A percentile compares a stretch with the other conserved stretches of the same genome.
Evolutionary conservation across 1,140 invertebrate genomes (phyloP).

Genomic region (Drosophila seguyi): DNA sequence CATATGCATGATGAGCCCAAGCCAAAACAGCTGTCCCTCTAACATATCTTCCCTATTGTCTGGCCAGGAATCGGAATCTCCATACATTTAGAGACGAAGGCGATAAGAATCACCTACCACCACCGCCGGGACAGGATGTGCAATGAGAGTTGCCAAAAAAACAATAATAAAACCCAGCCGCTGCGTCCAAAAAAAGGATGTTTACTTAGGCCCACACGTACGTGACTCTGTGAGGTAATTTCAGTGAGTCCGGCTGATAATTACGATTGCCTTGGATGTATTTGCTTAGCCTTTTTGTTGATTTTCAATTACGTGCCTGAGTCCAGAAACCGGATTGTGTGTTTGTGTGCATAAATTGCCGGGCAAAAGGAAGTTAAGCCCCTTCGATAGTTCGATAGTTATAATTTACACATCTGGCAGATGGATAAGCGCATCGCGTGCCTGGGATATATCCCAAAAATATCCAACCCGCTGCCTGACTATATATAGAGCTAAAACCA

Average conservation of each 20-base stretch:
- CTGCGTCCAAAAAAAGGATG: constrained; percentile 57
- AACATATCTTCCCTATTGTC: constrained; percentile 34
- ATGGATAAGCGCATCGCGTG: constrained; percentile 54
- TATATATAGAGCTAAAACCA: constrained; percentile 36
- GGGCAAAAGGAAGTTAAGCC: constrained; percentile 52
- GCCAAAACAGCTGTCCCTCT: constrained; percentile 48
- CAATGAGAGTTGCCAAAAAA: constrained; percentile 61
- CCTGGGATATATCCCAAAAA: constrained; percentile 60
- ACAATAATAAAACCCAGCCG: constrained; percentile 1
- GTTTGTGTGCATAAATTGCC: constrained; percentile 58
- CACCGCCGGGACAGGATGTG: constrained; percentile 59
- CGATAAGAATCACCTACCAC: constrained; percentile 60
- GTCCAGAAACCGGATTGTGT: constrained; percentile 50
- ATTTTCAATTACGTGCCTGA: constrained; percentile 69
- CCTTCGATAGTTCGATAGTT: constrained; percentile 47
- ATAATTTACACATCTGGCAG: constrained; percentile 53
- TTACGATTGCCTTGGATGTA: constrained; percentile 59
- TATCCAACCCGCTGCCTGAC: constrained; percentile 34
- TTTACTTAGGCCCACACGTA: constrained; percentile 71
- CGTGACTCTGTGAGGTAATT: constrained; percentile 71
- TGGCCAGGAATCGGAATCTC: constrained; percentile 44
- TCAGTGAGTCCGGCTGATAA: constrained; percentile 44
- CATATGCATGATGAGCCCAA: constrained; percentile 9
- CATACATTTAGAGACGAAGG: constrained; percentile 28
- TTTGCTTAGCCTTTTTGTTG: constrained; percentile 73